Base-by-base conservation (phyloP, 1,140 invertebrate genomes). In the Campoletis sonorensis region DNA sequence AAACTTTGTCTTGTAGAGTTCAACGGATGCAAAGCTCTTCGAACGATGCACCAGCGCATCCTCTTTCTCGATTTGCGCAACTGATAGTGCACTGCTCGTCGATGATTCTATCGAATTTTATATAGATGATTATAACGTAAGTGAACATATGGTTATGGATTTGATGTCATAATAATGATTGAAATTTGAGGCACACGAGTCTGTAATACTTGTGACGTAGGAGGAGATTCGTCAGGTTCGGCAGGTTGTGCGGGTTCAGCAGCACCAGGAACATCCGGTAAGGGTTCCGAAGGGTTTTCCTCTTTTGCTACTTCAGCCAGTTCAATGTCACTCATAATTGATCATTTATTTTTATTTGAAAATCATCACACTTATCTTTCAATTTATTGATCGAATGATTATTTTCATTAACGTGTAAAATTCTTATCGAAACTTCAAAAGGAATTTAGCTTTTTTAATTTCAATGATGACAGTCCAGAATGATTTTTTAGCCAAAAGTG, bases 241-340 rank as follows among this genome's bases (percentile, higher is more conserved):
- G 51, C 58, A 15, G 80, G 79, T 45, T 83, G 79, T 23, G 61
- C 81, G 37, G 81, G 49, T 81, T 84, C 83, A 0, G 83, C 79
- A 4, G 73, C 82, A 10, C 76, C 81, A 26, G 71, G 45, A 1
- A 79, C 76, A 75, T 82, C 71, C 67, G 70, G 58, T 67, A 75
- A 64, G 8, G 83, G 82, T 72, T 83, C 80, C 15, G 81, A 79
- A 18, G 79, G 79, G 79, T 83, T 82, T 13, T 68, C 37, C 11
- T 61, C 67, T 7, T 49, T 61, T 16, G 21, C 49, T 18, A 71
- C 30, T 16, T 75, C 79, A 27, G 4, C 51, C 5, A 67, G 40
- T 30, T 78, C 51, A 4, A 64, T 10, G 40, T 51, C 40, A 75
- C 10, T 54, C 40, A 75, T 64, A 26, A 64, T 64, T 54, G 8